A percentile compares a stretch with the other conserved stretches of the same genome.
These are phyloP conservation scores for Alentia gelatinosa DNA, from an alignment of 2,888 invertebrate genomes.

Conservation along the genomic window DNA sequence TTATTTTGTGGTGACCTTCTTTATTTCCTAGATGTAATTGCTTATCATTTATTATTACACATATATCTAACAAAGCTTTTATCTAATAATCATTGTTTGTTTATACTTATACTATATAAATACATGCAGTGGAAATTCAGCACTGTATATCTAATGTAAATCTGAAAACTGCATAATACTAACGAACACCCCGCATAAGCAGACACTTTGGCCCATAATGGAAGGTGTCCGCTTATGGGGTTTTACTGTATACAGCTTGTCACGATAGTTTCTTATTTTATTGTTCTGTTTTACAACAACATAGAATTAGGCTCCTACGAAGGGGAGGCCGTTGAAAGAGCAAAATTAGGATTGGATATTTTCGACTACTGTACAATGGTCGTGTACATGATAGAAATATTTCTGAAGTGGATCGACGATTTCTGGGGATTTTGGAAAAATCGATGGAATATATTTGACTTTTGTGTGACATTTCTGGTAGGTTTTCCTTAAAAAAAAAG, in stretches of 20 bases:
- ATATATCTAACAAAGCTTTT: too few species aligned
- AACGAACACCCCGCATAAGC: background rate
- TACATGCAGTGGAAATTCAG: background rate
- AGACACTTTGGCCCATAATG: background rate
- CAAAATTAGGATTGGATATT: conserved; percentile 59
- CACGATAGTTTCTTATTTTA: background rate
- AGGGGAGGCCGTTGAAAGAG: background rate
- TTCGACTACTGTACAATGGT: conserved; percentile 65
- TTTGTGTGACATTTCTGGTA: conserved; percentile 64
- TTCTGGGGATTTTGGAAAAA: conserved; percentile 66
- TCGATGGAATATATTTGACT: conserved; percentile 67
- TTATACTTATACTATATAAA: too few species aligned
- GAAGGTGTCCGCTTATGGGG: background rate
- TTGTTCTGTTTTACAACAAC: too few species aligned
- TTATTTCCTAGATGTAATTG: too few species aligned
- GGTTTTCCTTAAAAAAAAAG: background rate
- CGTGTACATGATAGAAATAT: conserved; percentile 64
- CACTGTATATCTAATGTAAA: background rate
- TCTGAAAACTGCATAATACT: background rate
- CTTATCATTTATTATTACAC: too few species aligned
- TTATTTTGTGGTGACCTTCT: too few species aligned
- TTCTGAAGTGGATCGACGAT: conserved; percentile 64
- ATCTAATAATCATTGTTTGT: too few species aligned
- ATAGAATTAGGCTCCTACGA: background rate
- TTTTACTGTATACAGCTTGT: background rate